Base-by-base conservation (phyloP, 2,888 invertebrate species). In the Petrophora chlorosata region DNA sequence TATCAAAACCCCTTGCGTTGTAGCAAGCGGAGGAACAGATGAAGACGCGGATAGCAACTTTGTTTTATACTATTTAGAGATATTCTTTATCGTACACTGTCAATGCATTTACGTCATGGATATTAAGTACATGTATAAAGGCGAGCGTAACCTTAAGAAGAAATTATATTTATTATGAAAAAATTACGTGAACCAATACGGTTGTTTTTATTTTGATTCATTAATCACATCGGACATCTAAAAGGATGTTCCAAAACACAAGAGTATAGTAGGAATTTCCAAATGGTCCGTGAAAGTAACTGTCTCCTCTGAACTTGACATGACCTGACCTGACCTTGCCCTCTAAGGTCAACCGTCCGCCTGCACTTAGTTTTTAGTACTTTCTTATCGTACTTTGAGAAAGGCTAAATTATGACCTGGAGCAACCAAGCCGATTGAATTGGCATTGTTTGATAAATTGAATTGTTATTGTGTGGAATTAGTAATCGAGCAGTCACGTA, bases 361-460 rank as follows among this genome's bases (percentile, higher is more conserved):
- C 13, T 36, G 32, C 32, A n/a, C n/a, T n/a, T n/a, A n/a, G n/a
- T n/a, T 40, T 41, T 49, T 43, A 39, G 34, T 42, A 28, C 28
- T 42, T 23, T 39, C 39, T 50, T 44, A 30, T 50, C 39, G 38
- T 42, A 30, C 33, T 25, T 44, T 36, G 29, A 35, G 16, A 33
- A 29, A 17, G 22, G 4, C 34, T 35, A 17, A 47, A 41, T 47
- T 25, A 41, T 34, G 23, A 47, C 23, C 35, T 25, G 29, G 16
- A 32, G 35, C n/a, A n/a, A n/a, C n/a, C 26, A 5, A 30, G 30
- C 2, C 9, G 16, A 38, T 38, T 44, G 7, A 10, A 38, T 16
- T 32, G 16, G 26, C 33, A 36, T 45, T 33, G 22, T 29, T 33
- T 33, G 15, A 15, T 14, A 29, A 44, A 44, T 44, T 44, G 29